Evolutionary conservation across 2,888 invertebrate species (phyloP).

Genomic region (Drosophila colorata): DNA sequence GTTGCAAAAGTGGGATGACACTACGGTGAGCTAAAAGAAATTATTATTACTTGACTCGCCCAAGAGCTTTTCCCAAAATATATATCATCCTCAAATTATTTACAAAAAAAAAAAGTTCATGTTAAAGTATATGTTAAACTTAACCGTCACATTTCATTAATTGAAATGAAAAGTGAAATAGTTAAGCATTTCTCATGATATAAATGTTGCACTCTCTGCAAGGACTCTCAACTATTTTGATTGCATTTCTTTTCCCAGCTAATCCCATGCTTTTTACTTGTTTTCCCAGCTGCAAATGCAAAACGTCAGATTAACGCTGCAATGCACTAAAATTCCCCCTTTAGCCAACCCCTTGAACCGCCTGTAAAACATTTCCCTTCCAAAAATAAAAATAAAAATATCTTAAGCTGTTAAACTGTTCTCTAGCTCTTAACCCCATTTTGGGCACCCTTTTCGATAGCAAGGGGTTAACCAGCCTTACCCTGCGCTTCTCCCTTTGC

Average conservation of each 20-base stretch:
- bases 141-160: not conserved
- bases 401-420: slow-evolving; percentile 62
- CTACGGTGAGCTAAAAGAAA: too few species aligned
- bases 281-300: slow-evolving; percentile 22
- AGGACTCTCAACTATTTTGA: slow-evolving; percentile 18
- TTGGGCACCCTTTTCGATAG: slow-evolving; percentile 31
- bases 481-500: not conserved
- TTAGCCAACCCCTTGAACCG: not conserved
- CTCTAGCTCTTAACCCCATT: slow-evolving; percentile 59
- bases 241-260: slow-evolving; percentile 18
- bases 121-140: too few species aligned
- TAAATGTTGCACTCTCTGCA: not conserved
- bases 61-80: too few species aligned
- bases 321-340: not conserved
- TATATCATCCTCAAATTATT: too few species aligned
- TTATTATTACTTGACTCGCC: too few species aligned
- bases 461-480: slow-evolving; percentile 16
- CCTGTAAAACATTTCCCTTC: not conserved
- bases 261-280: slow-evolving; percentile 11
- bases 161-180: not conserved
- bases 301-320: slow-evolving; percentile 33
- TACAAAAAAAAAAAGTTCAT: too few species aligned
- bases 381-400: slow-evolving; percentile 6
- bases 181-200: not conserved
- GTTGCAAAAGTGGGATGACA: too few species aligned